Conservation (phyloP, 2,888 invertebrate species). For the Choristoneura rosaceana region DNA sequence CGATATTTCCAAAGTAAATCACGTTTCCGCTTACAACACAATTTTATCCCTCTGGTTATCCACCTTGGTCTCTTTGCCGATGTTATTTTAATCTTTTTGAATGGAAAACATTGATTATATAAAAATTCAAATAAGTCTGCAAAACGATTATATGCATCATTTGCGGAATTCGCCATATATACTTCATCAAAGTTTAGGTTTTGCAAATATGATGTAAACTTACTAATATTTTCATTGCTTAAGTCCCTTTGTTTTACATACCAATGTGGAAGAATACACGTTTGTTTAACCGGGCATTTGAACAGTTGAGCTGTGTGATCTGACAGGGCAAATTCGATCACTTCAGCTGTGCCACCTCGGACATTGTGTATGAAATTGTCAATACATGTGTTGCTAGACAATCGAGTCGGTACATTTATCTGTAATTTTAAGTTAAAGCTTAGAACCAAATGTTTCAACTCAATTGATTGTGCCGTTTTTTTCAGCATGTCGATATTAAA, state of each 20-base stretch:
- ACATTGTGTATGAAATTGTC: no score
- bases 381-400: no score
- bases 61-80: constrained; percentile 25
- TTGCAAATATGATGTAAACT: constrained; percentile 39
- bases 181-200: constrained; percentile 42
- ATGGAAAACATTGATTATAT: constrained; percentile 26
- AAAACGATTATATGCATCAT: constrained; percentile 33
- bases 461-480: no score
- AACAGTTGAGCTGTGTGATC: constrained; percentile 43
- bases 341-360: no score
- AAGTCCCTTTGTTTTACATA: constrained; percentile 7
- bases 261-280: constrained; percentile 19
- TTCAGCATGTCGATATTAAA: no score
- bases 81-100: constrained; percentile 23
- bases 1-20: constrained; percentile 26
- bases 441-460: no score
- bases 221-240: no score
- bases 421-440: no score
- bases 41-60: constrained; percentile 28
- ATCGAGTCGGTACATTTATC: no score
- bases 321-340: constrained; percentile 38
- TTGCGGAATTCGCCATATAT: constrained; percentile 36
- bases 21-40: constrained; percentile 15
- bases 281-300: constrained; percentile 37
- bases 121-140: constrained; percentile 18